Evolutionary conservation across 1,140 invertebrate genomes (phyloP), one percentile per base, ranked within the genome.

Genomic region (Whitmania pigra): DNA sequence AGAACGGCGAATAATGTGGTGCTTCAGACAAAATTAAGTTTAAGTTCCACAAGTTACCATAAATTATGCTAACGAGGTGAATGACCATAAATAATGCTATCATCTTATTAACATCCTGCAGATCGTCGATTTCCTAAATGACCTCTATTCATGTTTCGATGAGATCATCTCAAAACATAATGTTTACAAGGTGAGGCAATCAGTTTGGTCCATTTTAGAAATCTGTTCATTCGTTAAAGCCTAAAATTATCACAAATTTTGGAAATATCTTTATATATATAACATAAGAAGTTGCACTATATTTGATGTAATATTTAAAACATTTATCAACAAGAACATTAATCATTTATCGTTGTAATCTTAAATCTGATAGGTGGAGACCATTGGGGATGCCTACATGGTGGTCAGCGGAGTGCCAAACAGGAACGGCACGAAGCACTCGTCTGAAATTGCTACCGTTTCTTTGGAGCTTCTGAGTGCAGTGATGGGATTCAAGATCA

Each of bases 151-250:
- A 17, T 90, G 89, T 75, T 95, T 95, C 78, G 93, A 97, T 80
- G 90, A 89, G 2, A 92, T 94, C 74, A 92, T 96, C 72, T 92
- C 91, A 78, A 89, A 93, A 77, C 96, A 92, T 76, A 91, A 96
- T 82, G 93, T 95, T 9, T 97, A 97, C 75, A 90, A 89, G 92
- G 69, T 70, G 92, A 96, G 83, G 96, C 92, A 29, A n/a, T 31
- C 67, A 31, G 22, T 68, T 49, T 11, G 43, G 43, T 17, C 2
- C 9, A 49, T 49, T 49, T 15, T 49, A 2, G 6, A 36, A 36
- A 36, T 36, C 31, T 6, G 6, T 36, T 36, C 31, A 36, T 3
- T 36, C 55, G 9, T 57, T 5, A 57, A 20, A 57, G 55, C 2
- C 20, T 9, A 20, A 57, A 25, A 5, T 57, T 9, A 57, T 57